Percentiles rank a stretch among this genome's conserved stretches.
Evolutionary conservation across 2,888 invertebrate genomes (phyloP).

Genomic region (Napeogenes inachia): DNA sequence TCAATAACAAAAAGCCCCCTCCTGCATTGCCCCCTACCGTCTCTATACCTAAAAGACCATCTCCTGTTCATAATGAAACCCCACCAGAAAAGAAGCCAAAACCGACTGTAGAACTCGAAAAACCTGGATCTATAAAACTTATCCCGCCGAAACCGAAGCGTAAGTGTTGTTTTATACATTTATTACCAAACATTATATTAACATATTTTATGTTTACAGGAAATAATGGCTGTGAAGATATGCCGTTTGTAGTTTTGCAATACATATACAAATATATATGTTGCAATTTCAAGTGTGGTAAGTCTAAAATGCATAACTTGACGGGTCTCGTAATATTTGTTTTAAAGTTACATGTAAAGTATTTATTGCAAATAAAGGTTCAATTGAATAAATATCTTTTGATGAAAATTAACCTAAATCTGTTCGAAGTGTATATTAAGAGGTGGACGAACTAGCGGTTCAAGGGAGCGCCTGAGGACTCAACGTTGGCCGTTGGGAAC

Average conservation of each 20-base stretch:
- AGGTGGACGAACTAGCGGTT: constrained; percentile 43
- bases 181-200: constrained; percentile 42
- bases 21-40: constrained; percentile 66
- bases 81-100: constrained; percentile 89
- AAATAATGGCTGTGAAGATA: constrained; percentile 27
- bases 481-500: constrained; percentile 48
- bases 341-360: constrained; percentile 56
- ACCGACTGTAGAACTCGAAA: constrained; percentile 61
- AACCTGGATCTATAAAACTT: constrained; percentile 89
- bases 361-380: constrained; percentile 71
- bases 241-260: constrained; percentile 19
- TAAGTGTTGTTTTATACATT: constrained; percentile 80
- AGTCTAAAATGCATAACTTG: constrained; percentile 73
- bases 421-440: constrained; percentile 54
- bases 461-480: constrained; percentile 53
- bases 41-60: constrained; percentile 68
- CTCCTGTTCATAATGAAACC: constrained; percentile 68
- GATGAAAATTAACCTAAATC: constrained; percentile 60
- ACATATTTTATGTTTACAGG: constrained; percentile 70
- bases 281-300: constrained; percentile 56
- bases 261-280: constrained; percentile 45
- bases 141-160: constrained; percentile 93
- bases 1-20: constrained; percentile 77
- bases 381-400: constrained; percentile 57
- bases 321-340: constrained; percentile 57